phyloP scores from a whole-genome alignment of 2,113 vertebrate species.

The Caracal caracal region DNA sequence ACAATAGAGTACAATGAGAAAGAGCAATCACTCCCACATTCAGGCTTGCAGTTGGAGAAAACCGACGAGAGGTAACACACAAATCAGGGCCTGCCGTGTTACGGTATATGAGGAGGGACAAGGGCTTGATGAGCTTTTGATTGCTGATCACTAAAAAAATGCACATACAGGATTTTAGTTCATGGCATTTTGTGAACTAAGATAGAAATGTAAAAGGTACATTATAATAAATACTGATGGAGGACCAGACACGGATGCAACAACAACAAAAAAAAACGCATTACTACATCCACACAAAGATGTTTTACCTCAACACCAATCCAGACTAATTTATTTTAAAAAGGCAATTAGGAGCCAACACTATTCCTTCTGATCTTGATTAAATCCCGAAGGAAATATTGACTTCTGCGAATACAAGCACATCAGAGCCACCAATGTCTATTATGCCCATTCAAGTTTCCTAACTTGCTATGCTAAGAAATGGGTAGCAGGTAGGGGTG shows the following conservation, averaged over 20 bases:
- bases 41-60: background rate
- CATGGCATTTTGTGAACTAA: background rate
- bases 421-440: background rate
- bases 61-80: rapidly evolving
- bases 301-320: background rate
- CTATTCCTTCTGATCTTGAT: background rate
- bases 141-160: background rate
- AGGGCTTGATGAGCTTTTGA: background rate
- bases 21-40: background rate
- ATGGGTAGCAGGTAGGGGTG: background rate
- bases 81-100: background rate
- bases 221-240: background rate
- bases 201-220: background rate
- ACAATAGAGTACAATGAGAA: background rate
- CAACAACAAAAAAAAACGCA: background rate
- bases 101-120: background rate
- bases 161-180: background rate
- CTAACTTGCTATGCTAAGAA: background rate
- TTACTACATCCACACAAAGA: too few relatives aligned
- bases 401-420: background rate
- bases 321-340: background rate
- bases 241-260: background rate
- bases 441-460: background rate
- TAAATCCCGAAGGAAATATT: background rate
- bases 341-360: background rate